Conservation (phyloP, 2,113 vertebrate genomes). For the Fregata magnificens region DNA sequence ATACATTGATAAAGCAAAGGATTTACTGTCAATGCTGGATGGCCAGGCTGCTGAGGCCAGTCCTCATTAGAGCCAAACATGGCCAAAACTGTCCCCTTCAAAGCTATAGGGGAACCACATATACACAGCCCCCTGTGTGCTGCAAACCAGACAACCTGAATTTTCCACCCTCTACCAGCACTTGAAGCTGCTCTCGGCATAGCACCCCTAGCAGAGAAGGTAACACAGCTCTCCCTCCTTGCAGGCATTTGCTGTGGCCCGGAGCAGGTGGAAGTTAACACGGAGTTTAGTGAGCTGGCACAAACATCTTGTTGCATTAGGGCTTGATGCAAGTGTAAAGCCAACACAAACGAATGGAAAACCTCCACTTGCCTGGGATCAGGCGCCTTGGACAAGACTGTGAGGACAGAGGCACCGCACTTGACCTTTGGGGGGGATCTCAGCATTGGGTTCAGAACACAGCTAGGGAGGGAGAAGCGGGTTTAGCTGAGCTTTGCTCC, state of each 20-base stretch:
- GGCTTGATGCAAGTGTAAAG: not conserved
- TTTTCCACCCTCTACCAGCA: not conserved
- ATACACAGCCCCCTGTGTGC: not conserved
- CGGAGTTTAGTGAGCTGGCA: not conserved
- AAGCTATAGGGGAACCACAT: not conserved
- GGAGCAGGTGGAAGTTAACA: not conserved
- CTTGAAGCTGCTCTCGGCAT: not conserved
- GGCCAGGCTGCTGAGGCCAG: not conserved
- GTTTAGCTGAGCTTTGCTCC: not conserved
- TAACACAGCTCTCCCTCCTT: not conserved
- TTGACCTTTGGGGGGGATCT: not conserved
- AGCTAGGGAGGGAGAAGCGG: not conserved
- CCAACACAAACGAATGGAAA: not conserved
- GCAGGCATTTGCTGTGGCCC: not conserved
- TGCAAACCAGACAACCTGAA: not conserved
- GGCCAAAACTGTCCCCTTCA: not conserved
- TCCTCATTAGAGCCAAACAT: not conserved
- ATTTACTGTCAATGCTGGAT: not conserved
- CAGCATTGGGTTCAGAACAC: rapidly evolving
- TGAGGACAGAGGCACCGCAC: not conserved
- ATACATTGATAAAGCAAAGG: not conserved
- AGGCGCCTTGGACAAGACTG: not conserved
- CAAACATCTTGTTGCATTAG: not conserved
- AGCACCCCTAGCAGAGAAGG: not conserved
- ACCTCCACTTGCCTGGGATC: not conserved